These are phyloP conservation scores for Thumatha senex DNA, from an alignment of 2,888 invertebrate species.

Conservation along the genomic window DNA sequence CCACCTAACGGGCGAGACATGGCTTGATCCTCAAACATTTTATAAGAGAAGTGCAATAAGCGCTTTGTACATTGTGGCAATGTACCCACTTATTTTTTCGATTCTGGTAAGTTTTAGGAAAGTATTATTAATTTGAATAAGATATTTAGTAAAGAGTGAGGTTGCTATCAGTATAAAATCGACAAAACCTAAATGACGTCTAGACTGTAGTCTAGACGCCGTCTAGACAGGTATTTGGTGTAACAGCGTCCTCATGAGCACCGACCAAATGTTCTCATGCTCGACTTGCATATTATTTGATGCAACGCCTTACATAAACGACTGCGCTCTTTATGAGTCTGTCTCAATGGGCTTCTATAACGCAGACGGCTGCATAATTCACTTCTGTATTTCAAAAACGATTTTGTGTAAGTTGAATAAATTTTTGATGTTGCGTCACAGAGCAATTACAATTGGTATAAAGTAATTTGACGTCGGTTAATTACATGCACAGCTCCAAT, in stretches of 20 bases:
- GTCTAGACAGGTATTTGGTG: constrained; percentile 81
- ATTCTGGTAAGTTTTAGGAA: not conserved
- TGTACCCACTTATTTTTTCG: not conserved
- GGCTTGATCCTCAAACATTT: too few species aligned
- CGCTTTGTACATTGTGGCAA: not conserved
- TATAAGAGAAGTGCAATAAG: not conserved
- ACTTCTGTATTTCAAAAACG: not conserved
- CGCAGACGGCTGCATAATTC: not conserved
- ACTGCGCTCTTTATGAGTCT: constrained; percentile 14
- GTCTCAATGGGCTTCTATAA: not conserved
- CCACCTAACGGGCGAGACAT: too few species aligned
- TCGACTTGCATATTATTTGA: constrained; percentile 43
- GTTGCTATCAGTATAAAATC: constrained; percentile 46
- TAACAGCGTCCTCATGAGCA: constrained; percentile 65
- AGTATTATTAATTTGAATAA: constrained; percentile 33
- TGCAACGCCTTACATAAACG: constrained; percentile 23
- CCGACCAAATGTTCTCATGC: constrained; percentile 58
- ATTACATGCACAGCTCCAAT: constrained; percentile 20
- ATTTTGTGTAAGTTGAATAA: constrained; percentile 3
- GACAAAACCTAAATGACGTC: constrained; percentile 71
- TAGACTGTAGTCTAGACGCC: constrained; percentile 77
- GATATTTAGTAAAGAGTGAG: constrained; percentile 36
- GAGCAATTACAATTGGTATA: constrained; percentile 9
- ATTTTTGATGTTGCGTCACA: constrained; percentile 4
- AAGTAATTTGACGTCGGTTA: constrained; percentile 16